Conservation (phyloP, 2,888 invertebrate species). For the Phlogophora meticulosa region DNA sequence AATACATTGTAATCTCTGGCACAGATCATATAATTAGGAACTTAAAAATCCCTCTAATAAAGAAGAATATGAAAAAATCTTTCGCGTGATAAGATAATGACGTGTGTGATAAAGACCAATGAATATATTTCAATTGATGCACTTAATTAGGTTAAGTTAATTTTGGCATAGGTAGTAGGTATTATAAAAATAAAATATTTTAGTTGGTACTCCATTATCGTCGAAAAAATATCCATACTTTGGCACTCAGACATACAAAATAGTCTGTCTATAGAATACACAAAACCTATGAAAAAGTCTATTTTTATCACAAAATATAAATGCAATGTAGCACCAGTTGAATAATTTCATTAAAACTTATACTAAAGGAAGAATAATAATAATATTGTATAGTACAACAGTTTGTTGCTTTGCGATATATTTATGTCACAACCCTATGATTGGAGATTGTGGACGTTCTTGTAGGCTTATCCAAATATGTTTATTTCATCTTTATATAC, state of each 20-base stretch:
- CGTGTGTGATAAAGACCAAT: neutral
- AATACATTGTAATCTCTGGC: constrained; percentile 56
- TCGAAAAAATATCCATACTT: neutral
- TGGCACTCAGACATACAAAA: constrained; percentile 8
- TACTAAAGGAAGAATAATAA: constrained; percentile 9
- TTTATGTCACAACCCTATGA: constrained; percentile 27
- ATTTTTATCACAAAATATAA: constrained; percentile 43
- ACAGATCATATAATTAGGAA: constrained; percentile 44
- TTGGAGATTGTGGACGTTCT: constrained; percentile 15
- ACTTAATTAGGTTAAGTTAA: no score
- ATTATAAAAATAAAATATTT: neutral
- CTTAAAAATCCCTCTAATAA: constrained; percentile 22
- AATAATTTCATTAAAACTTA: constrained; percentile 32
- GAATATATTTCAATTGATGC: neutral
- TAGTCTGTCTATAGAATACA: constrained; percentile 7
- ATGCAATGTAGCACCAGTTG: constrained; percentile 56
- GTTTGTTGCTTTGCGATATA: neutral
- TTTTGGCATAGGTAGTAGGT: no score
- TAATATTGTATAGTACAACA: constrained; percentile 14
- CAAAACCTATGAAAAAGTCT: constrained; percentile 7
- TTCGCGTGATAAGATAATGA: neutral
- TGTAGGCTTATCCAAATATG: neutral
- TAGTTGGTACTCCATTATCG: neutral
- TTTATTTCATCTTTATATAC: neutral
- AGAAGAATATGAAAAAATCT: neutral